Conservation (phyloP, 2,113 vertebrate genomes). For the Solenodon paradoxus region DNA sequence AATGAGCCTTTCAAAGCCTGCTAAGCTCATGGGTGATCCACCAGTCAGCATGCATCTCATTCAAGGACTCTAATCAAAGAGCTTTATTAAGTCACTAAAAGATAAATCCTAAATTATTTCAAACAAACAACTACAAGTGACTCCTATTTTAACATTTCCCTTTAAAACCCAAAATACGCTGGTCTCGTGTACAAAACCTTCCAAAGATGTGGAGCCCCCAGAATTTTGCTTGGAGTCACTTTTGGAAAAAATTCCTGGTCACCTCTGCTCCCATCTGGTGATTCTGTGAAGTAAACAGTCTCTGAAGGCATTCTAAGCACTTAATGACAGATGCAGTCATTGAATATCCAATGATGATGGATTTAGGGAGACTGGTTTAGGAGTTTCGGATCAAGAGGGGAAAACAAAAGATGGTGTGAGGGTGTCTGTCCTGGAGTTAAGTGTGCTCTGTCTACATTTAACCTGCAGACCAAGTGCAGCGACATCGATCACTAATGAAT, state of each 20-base stretch:
- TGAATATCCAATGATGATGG: not conserved
- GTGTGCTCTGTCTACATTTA: not conserved
- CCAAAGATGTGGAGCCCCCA: slow-evolving; percentile 3
- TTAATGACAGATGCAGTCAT: not conserved
- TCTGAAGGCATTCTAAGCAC: not conserved
- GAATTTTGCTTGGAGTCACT: not conserved
- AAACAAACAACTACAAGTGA: slow-evolving; percentile 41
- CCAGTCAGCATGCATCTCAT: not conserved
- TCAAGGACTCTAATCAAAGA: slow-evolving; percentile 44
- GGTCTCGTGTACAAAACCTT: not conserved
- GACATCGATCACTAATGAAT: not conserved
- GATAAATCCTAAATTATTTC: slow-evolving; percentile 32
- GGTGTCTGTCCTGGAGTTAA: not conserved
- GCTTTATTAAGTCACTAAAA: slow-evolving; percentile 20
- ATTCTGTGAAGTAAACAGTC: slow-evolving; percentile 6
- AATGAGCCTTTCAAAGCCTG: slow-evolving; percentile 64
- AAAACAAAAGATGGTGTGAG: not conserved
- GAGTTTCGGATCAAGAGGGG: not conserved
- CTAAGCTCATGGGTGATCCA: not conserved
- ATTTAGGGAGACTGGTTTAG: not conserved
- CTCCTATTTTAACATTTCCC: slow-evolving; percentile 31
- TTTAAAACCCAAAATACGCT: not conserved
- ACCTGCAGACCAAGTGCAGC: not conserved
- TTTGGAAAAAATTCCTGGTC: slow-evolving; percentile 12
- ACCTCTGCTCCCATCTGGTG: not conserved